Conservation (phyloP, 2,113 vertebrate species). For the Lagenorhynchus albirostris region DNA sequence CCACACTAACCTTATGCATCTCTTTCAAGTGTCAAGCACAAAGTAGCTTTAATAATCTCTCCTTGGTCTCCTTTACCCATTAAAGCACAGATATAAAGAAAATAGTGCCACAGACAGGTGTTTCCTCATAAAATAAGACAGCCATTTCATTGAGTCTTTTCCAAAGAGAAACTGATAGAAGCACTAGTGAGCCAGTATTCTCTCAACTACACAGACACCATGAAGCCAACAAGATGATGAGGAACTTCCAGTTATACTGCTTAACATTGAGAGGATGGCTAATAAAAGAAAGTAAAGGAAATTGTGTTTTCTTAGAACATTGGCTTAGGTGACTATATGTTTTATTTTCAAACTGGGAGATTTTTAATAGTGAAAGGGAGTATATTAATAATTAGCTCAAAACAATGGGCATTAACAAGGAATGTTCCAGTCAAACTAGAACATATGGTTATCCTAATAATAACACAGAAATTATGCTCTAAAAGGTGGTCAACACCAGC, state of each 20-base stretch:
- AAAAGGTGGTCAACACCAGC: not conserved
- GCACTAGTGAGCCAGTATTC: not conserved
- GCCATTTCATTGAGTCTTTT: not conserved
- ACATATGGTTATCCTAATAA: not conserved
- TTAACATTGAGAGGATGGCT: not conserved
- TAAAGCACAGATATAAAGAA: not conserved
- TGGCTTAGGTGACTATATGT: not conserved
- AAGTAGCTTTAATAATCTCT: not conserved
- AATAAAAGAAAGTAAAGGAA: not conserved
- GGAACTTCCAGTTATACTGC: too few relatives aligned
- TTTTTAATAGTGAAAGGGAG: not conserved
- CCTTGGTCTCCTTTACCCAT: not conserved
- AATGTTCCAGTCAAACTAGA: not conserved
- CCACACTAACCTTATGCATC: not conserved
- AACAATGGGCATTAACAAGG: not conserved
- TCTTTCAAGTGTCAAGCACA: not conserved
- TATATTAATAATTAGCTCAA: not conserved
- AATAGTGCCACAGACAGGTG: not conserved
- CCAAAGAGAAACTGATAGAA: not conserved
- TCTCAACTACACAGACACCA: not conserved
- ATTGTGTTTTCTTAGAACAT: not conserved
- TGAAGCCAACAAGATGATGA: not conserved
- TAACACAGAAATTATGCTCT: not conserved
- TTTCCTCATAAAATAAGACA: not conserved
- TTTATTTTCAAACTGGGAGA: not conserved